A percentile compares a stretch with the other conserved stretches of the same genome.
Conservation (phyloP, 2,113 vertebrate genomes). For the Ictalurus furcatus region DNA sequence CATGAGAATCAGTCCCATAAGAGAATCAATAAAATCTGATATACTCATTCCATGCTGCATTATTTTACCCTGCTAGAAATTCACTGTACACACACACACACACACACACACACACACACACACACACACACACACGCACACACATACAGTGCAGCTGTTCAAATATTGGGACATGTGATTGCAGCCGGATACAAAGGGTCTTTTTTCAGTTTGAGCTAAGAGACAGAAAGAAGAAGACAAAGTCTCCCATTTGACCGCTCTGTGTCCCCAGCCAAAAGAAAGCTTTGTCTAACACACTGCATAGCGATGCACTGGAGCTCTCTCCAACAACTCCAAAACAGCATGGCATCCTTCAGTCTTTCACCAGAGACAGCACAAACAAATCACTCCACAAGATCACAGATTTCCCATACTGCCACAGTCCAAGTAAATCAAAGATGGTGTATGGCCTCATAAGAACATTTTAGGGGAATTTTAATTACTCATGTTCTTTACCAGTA, state of each 20-base stretch:
- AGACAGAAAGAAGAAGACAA: conserved; percentile 60
- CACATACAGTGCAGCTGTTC: conserved; percentile 70
- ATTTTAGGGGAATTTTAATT: not conserved
- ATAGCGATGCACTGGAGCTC: conserved; percentile 23
- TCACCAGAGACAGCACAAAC: conserved; percentile 23
- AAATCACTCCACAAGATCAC: not conserved
- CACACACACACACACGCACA: conserved; percentile 39
- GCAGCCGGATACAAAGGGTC: conserved; percentile 68
- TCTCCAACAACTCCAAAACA: conserved; percentile 14
- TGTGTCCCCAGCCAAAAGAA: conserved; percentile 33
- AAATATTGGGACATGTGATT: conserved; percentile 78
- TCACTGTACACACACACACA: conserved; percentile 37
- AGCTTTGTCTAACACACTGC: conserved; percentile 31
- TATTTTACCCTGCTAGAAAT: not conserved
- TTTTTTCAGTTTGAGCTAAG: conserved; percentile 57
- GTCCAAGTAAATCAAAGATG: not conserved
- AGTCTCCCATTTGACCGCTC: conserved; percentile 34
- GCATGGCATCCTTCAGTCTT: not conserved
- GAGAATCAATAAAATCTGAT: not conserved
- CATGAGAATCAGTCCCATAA: not conserved
- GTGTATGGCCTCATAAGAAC: not conserved
- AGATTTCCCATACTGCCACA: conserved; percentile 10
- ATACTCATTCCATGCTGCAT: not conserved
- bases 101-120: conserved; percentile 32
- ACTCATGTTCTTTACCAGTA: not conserved